A percentile compares a stretch with the other conserved stretches of the same genome.
Evolutionary conservation across 2,113 vertebrate genomes (phyloP).

Genomic region (Tringa solitaria): DNA sequence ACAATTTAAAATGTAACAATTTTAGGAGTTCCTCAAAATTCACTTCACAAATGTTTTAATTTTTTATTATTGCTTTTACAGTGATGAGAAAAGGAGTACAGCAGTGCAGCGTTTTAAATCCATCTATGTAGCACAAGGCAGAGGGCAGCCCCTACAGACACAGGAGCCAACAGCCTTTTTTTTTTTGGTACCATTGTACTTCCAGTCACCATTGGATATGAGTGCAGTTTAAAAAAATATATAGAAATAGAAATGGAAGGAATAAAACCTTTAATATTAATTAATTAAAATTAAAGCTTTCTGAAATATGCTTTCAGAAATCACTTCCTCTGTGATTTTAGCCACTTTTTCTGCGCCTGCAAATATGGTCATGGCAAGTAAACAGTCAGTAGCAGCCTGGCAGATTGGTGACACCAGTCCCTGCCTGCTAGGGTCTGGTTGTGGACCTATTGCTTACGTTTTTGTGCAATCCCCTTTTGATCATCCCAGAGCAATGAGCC

Average conservation of each 20-base stretch:
- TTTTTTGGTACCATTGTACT: not conserved
- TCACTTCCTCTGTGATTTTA: not conserved
- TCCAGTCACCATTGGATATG: accelerated
- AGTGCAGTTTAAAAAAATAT: no score
- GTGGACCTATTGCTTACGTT: accelerated
- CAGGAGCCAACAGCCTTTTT: no score
- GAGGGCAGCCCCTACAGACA: no score
- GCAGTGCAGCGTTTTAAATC: not conserved
- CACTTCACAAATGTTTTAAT: not conserved
- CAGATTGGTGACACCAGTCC: accelerated
- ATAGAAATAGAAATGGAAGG: not conserved
- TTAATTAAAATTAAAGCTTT: not conserved
- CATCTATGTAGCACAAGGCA: not conserved
- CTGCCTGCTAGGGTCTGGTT: no score
- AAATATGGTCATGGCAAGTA: accelerated
- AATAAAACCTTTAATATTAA: not conserved
- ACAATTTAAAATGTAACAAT: not conserved
- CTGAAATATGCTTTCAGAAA: not conserved
- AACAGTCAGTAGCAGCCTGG: not conserved
- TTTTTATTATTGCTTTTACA: not conserved
- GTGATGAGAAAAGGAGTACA: not conserved
- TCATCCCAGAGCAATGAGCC: not conserved
- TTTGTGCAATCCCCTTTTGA: not conserved
- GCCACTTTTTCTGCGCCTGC: not conserved
- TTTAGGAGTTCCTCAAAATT: not conserved